These are phyloP conservation scores for Odontothrips loti DNA, from an alignment of 2,888 invertebrate species.

Conservation along the genomic window DNA sequence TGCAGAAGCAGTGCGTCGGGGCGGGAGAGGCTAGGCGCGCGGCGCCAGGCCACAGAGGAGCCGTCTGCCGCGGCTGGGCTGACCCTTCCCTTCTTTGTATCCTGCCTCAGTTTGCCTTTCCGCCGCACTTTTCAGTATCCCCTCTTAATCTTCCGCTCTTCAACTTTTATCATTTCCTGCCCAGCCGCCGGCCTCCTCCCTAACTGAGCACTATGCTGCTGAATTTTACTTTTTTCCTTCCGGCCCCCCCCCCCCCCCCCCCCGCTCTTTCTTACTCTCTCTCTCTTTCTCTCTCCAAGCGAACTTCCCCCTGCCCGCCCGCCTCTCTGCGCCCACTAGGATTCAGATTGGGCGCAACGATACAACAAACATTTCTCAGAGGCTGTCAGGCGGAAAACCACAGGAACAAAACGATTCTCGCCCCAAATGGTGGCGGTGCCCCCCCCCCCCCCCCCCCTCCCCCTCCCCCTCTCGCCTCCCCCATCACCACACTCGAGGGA, in stretches of 20 bases:
- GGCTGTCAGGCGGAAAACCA: not conserved
- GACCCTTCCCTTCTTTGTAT: too few species aligned
- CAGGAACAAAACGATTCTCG: slow-evolving; percentile 5
- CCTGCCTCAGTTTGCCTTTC: too few species aligned
- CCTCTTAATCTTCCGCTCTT: too few species aligned
- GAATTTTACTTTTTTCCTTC: not conserved
- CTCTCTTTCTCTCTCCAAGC: not conserved
- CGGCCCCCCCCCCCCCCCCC: not conserved
- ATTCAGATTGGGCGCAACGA: slow-evolving; percentile 1
- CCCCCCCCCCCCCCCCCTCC: too few species aligned
- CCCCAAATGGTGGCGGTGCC: not conserved
- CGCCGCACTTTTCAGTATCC: too few species aligned
- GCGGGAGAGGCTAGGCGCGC: too few species aligned
- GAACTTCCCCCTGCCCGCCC: not conserved
- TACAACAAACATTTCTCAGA: not conserved
- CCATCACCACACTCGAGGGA: not conserved
- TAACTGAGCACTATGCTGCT: not conserved
- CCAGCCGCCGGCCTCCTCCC: not conserved
- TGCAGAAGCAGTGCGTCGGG: too few species aligned
- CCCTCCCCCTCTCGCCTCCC: not conserved
- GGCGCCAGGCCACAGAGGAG: too few species aligned
- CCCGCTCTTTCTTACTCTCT: not conserved
- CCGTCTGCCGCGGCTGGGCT: too few species aligned
- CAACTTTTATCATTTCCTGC: not conserved
- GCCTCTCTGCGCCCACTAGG: not conserved